Evolutionary conservation across 2,113 vertebrate genomes (phyloP), one percentile per base, ranked within the genome.

Genomic region (Isichthys henryi): DNA sequence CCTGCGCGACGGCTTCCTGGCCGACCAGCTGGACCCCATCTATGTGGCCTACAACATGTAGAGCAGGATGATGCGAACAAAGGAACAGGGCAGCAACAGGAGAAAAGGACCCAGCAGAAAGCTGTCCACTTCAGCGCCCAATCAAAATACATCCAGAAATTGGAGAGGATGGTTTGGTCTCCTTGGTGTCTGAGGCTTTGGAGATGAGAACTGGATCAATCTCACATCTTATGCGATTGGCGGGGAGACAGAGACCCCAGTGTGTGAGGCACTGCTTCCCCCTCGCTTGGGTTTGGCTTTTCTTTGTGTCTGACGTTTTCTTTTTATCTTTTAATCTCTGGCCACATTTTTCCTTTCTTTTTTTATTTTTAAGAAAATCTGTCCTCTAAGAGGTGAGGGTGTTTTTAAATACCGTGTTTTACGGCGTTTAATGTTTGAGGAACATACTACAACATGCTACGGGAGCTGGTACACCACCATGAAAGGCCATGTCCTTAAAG

Each of bases 41-140:
- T 99, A 99, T 85, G 98, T 99, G 97, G 98, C 98, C 95, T 99
- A 99, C 97, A 99, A 99, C 96, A 99, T 99, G 98, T 99, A 99
- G 97, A 95, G 93, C 94, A 88, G 88, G 49, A 87, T 77, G 91
- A 83, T 5, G 3, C 13, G 15, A 1, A 52, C 5, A 17, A 11
- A 31, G 49, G 46, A 86, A 11, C 23, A 17, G 23, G 19, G 84
- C 23, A 62, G 39, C 48, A 10, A 88, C 6, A 58, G 52, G 17
- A 23, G 27, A 15, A 45, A 31, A 87, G 86, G 53, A 62, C 48
- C 27, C 48, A 35, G 9, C 27, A 62, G 53, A 23, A 19, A 35
- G 52, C 53, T 88, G 85, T 19, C 85, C 27, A 31, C n/a, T 31
- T 31, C 48, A 86, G 9, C 15, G 85, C 49, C 85, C 31, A 15